phyloP scores from a whole-genome alignment of 64 coral and sea anemone genomes.

The Montipora sp. region DNA sequence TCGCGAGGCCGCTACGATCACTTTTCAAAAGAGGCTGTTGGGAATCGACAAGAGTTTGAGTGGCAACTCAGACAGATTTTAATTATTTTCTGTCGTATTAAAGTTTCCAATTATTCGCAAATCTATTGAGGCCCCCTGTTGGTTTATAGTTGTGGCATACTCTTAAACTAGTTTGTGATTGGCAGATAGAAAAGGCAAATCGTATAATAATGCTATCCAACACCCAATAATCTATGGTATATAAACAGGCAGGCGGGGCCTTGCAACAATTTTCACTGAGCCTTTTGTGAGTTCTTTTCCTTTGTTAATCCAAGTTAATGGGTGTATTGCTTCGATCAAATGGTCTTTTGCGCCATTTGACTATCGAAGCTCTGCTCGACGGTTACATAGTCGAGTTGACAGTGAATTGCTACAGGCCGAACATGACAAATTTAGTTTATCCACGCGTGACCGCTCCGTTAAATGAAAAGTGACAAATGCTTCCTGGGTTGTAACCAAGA shows the following conservation, averaged over 20 bases:
- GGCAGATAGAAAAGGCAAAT: constrained; percentile 97
- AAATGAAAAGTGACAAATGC: constrained; percentile 97
- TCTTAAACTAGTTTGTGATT: constrained; percentile 86
- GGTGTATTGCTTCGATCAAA: constrained; percentile 60
- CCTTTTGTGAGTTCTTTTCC: constrained; percentile 87
- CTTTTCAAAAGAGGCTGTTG: constrained; percentile 95
- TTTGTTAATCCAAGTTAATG: constrained; percentile 72
- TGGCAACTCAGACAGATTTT: constrained; percentile 99
- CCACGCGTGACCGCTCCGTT: constrained; percentile 68
- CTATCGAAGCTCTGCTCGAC: neutral
- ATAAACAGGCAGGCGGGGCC: constrained; percentile 98
- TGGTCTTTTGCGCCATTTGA: neutral
- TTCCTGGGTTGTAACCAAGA: constrained; percentile 92
- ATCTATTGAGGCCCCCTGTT: constrained; percentile 98
- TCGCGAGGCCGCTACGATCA: constrained; percentile 82
- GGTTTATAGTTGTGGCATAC: constrained; percentile 92
- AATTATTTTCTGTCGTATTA: constrained; percentile 99
- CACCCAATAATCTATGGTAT: constrained; percentile 97
- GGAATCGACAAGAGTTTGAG: constrained; percentile 98
- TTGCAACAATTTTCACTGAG: constrained; percentile 82
- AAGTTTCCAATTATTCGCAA: constrained; percentile 99
- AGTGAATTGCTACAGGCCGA: constrained; percentile 17
- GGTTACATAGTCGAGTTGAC: constrained; percentile 21
- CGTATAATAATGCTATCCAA: constrained; percentile 97
- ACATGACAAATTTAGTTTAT: constrained; percentile 57